These are phyloP conservation scores for Acronicta alni DNA, from an alignment of 2,888 invertebrate species.

Conservation along the genomic window DNA sequence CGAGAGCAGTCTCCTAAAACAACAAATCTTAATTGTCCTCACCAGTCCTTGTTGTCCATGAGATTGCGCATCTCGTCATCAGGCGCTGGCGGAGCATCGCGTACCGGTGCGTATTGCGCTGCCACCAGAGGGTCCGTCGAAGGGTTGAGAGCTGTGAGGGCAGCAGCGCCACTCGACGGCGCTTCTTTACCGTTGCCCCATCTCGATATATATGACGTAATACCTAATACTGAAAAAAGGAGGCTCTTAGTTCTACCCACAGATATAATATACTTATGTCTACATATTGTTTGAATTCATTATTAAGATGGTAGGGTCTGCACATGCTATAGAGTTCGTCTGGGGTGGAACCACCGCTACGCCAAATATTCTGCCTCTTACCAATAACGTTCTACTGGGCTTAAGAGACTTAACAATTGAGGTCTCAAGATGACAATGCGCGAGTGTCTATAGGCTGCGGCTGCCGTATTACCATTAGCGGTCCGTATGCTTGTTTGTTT, in stretches of 20 bases:
- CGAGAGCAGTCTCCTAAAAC: not conserved
- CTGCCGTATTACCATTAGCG: no score
- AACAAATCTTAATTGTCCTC: slow-evolving; percentile 45
- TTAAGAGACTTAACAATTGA: no score
- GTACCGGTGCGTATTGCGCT: slow-evolving; percentile 93
- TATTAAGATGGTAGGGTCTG: no score
- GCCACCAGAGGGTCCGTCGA: slow-evolving; percentile 93
- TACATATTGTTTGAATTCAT: no score
- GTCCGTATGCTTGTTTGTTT: no score
- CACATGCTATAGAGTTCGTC: no score
- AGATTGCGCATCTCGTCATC: slow-evolving; percentile 93
- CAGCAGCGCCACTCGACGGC: slow-evolving; percentile 85
- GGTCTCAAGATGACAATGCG: no score
- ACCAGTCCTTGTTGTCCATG: slow-evolving; percentile 94
- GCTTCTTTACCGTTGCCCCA: slow-evolving; percentile 88
- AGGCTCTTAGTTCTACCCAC: not conserved
- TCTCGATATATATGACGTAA: slow-evolving; percentile 80
- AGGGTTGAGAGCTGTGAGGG: slow-evolving; percentile 92
- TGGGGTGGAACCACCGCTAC: no score
- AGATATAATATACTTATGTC: not conserved
- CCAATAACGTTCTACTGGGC: no score
- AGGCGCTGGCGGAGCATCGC: slow-evolving; percentile 92
- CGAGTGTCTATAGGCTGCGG: no score
- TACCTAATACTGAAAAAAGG: slow-evolving; percentile 63
- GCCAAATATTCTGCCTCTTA: no score